phyloP scores from a whole-genome alignment of 1,140 invertebrate genomes.

The Lepidostoma basale region DNA sequence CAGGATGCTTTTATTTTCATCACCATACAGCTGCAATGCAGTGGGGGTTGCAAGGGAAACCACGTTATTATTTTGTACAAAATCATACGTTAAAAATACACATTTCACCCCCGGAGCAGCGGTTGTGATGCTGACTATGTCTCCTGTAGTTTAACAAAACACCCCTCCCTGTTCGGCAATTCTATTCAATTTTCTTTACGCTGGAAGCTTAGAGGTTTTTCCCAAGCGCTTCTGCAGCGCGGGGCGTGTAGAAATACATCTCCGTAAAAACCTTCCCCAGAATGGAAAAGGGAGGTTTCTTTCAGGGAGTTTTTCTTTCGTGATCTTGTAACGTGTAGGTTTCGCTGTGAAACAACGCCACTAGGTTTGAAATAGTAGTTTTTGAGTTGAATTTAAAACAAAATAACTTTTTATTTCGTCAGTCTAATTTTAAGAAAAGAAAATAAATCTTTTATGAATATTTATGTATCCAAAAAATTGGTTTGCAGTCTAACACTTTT shows the following conservation, averaged over 20 bases:
- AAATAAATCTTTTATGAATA: too few species aligned
- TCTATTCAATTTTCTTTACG: constrained; percentile 8
- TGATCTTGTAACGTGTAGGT: constrained; percentile 13
- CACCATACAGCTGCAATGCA: too few species aligned
- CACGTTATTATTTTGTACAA: background rate
- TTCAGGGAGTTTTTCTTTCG: constrained; percentile 12
- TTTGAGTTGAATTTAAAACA: too few species aligned
- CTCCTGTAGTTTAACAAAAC: background rate
- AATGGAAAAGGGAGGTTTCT: constrained; percentile 3
- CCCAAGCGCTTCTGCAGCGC: background rate
- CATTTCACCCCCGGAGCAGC: too few species aligned
- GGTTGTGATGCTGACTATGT: too few species aligned
- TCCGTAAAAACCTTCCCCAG: background rate
- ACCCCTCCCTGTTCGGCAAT: background rate
- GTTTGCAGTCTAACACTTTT: too few species aligned
- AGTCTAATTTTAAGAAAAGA: too few species aligned
- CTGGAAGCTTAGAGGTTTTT: background rate
- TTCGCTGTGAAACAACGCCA: background rate
- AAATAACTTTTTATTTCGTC: too few species aligned
- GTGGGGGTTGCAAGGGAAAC: too few species aligned
- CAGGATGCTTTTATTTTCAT: too few species aligned
- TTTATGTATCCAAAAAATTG: too few species aligned
- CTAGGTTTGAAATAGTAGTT: too few species aligned
- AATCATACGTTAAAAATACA: background rate
- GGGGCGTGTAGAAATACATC: constrained; percentile 3